phyloP scores from a whole-genome alignment of 2,797 vertebrate species.

The Galago senegalensis region DNA sequence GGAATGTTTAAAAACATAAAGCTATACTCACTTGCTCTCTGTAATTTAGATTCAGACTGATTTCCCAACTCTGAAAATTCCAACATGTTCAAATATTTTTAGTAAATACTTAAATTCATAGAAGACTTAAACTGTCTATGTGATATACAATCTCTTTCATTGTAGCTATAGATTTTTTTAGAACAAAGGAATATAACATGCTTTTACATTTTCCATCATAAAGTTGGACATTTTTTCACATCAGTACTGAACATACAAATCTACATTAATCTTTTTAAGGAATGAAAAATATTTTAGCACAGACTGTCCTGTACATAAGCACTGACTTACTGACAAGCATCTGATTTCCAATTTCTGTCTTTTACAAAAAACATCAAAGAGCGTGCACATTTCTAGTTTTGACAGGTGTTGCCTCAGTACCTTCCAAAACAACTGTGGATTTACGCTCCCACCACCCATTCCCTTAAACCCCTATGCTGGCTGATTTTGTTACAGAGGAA shows the following conservation, averaged over 20 bases:
- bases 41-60: conserved; percentile 1
- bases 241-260: neutral
- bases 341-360: neutral
- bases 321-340: neutral
- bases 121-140: neutral
- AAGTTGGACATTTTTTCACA: neutral
- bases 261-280: neutral
- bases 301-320: neutral
- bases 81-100: neutral
- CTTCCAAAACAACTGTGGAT: neutral
- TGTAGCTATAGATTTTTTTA: neutral
- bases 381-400: neutral
- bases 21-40: neutral
- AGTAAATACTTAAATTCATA: conserved; percentile 8
- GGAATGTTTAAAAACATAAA: conserved; percentile 37
- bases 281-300: neutral
- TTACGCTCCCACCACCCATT: rapidly evolving
- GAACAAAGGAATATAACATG: neutral
- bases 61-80: conserved; percentile 56
- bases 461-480: neutral
- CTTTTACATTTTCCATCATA: neutral
- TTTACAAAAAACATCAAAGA: neutral
- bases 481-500: neutral
- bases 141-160: neutral
- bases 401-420: neutral